phyloP scores from a whole-genome alignment of 1,140 invertebrate genomes.

The Cydia amplana region DNA sequence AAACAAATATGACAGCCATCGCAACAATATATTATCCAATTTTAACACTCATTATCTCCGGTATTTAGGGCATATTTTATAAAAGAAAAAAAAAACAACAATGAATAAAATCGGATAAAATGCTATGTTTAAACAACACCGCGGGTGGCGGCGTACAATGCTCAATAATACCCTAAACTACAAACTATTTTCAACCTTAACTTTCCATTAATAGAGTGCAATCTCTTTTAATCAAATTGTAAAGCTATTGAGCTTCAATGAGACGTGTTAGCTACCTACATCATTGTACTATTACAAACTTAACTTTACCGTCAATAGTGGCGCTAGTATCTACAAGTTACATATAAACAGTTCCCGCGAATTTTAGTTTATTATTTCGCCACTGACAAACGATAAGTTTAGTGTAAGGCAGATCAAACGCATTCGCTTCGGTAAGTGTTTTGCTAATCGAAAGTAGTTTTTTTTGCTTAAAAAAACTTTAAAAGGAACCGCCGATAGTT shows the following conservation, averaged over 20 bases:
- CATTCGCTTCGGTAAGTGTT: constrained; percentile 20
- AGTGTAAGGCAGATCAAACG: constrained; percentile 17
- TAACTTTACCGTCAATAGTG: not conserved
- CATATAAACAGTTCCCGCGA: constrained; percentile 33
- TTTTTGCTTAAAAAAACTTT: constrained; percentile 21
- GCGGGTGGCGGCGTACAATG: constrained; percentile 37
- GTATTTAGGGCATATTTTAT: constrained; percentile 36
- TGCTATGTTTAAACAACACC: constrained; percentile 38
- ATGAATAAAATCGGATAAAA: constrained; percentile 35
- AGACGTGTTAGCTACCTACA: constrained; percentile 37
- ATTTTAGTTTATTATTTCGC: constrained; percentile 36
- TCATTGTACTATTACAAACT: constrained; percentile 34
- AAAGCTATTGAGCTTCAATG: constrained; percentile 34
- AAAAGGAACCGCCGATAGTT: constrained; percentile 21
- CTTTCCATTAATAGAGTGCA: not conserved
- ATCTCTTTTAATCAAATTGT: not conserved
- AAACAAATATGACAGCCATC: constrained; percentile 39
- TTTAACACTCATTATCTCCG: constrained; percentile 45
- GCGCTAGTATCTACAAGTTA: constrained; percentile 9
- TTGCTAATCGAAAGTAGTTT: constrained; percentile 33
- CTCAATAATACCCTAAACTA: constrained; percentile 28
- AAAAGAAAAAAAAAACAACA: constrained; percentile 38
- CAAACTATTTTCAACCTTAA: constrained; percentile 29
- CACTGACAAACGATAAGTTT: not conserved
- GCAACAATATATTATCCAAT: constrained; percentile 43